Conservation (phyloP, 1,140 invertebrate species). For the Hylaeus volcanicus region DNA sequence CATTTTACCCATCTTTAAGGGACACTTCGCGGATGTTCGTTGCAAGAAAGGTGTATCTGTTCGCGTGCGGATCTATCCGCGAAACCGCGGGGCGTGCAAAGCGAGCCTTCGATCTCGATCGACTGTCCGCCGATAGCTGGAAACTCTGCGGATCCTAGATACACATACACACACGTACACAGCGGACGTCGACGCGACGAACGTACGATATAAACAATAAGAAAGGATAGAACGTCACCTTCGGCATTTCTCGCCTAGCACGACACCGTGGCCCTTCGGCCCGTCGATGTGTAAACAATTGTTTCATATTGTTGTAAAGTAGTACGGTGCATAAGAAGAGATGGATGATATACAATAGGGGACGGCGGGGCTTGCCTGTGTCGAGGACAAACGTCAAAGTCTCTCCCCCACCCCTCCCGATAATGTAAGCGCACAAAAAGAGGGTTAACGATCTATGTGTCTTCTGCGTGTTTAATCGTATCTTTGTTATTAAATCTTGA, state of each 20-base stretch:
- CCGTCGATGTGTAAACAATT: slow-evolving; percentile 66
- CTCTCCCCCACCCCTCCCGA: slow-evolving; percentile 28
- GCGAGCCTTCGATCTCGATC: slow-evolving; percentile 5
- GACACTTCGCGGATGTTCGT: too few relatives aligned
- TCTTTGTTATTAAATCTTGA: slow-evolving; percentile 69
- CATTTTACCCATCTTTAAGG: too few relatives aligned
- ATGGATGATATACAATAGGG: slow-evolving; percentile 42
- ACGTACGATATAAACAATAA: background rate
- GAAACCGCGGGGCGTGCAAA: background rate
- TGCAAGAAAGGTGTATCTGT: background rate
- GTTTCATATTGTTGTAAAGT: slow-evolving; percentile 68
- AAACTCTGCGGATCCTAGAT: background rate
- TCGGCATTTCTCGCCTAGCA: slow-evolving; percentile 25
- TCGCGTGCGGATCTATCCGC: background rate
- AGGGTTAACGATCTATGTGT: slow-evolving; percentile 69
- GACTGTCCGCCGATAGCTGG: background rate
- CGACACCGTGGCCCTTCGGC: slow-evolving; percentile 48
- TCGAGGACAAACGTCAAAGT: slow-evolving; percentile 32
- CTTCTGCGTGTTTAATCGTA: slow-evolving; percentile 69
- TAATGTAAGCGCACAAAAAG: slow-evolving; percentile 59
- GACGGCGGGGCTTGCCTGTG: slow-evolving; percentile 39
- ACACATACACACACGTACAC: background rate
- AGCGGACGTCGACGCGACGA: slow-evolving; percentile 2
- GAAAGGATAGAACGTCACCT: background rate
- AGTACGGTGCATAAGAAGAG: slow-evolving; percentile 49